Evolutionary conservation across 1,140 invertebrate species (phyloP).

Genomic region (Colletes latitarsis): DNA sequence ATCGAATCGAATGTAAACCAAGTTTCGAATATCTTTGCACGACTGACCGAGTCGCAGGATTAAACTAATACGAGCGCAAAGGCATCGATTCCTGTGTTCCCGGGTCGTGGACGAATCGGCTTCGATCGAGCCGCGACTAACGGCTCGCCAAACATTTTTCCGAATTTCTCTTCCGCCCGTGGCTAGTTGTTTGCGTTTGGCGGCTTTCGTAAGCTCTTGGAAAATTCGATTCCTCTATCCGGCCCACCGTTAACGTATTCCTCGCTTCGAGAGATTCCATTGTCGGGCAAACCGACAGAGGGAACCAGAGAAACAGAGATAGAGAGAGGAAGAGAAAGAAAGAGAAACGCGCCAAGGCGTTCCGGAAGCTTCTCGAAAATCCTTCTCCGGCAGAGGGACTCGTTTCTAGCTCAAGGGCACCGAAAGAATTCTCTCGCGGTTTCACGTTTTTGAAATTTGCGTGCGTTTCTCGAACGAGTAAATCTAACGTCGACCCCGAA

Average conservation of each 20-base stretch:
- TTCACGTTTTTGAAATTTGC: not conserved
- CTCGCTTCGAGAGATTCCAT: constrained; percentile 3
- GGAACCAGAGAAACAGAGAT: not conserved
- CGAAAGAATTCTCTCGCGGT: too few relatives aligned
- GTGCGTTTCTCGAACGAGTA: too few relatives aligned
- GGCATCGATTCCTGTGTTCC: not conserved
- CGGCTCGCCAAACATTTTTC: not conserved
- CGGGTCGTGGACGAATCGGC: not conserved
- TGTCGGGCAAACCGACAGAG: too few relatives aligned
- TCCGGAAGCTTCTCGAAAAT: not conserved
- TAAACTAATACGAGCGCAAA: constrained; percentile 2
- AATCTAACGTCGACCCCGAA: not conserved
- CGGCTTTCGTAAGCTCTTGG: too few relatives aligned
- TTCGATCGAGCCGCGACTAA: not conserved
- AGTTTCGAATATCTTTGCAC: too few relatives aligned
- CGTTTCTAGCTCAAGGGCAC: too few relatives aligned
- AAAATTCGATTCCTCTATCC: too few relatives aligned
- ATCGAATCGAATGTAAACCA: too few relatives aligned
- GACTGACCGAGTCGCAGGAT: too few relatives aligned
- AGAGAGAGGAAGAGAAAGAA: not conserved
- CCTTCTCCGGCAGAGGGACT: too few relatives aligned
- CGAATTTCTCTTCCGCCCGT: not conserved
- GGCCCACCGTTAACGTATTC: not conserved
- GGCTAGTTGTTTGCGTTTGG: too few relatives aligned
- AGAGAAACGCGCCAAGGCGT: too few relatives aligned